A percentile compares a stretch with the other conserved stretches of the same genome.
Conservation (phyloP, 1,140 invertebrate genomes). For the Nautilus pompilius region DNA sequence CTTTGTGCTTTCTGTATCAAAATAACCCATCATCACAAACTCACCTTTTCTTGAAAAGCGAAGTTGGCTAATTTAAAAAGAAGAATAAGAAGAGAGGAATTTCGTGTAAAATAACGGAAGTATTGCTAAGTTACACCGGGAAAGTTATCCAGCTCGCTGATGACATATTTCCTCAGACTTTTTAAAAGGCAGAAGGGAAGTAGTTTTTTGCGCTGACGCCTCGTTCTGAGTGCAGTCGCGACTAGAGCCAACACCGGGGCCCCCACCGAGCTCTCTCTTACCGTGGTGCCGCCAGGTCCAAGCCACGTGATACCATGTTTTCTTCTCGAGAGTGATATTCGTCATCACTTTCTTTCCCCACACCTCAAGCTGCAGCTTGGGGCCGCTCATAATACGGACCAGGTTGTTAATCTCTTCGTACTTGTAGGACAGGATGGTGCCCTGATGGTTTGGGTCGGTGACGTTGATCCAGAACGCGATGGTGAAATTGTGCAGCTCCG, state of each 20-base stretch:
- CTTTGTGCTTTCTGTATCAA: too few relatives aligned
- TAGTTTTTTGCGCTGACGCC: too few relatives aligned
- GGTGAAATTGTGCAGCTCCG: slow-evolving; percentile 41
- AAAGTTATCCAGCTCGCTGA: too few relatives aligned
- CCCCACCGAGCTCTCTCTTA: background rate
- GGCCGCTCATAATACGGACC: slow-evolving; percentile 34
- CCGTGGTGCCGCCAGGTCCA: slow-evolving; percentile 36
- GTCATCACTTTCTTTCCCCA: slow-evolving; percentile 25
- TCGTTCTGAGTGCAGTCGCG: too few relatives aligned
- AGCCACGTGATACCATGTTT: slow-evolving; percentile 42
- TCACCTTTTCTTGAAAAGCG: too few relatives aligned
- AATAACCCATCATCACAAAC: too few relatives aligned
- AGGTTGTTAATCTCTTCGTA: slow-evolving; percentile 21
- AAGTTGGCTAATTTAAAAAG: too few relatives aligned
- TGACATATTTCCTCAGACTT: too few relatives aligned
- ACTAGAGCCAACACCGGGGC: background rate
- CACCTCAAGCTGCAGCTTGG: slow-evolving; percentile 31
- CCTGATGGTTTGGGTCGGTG: slow-evolving; percentile 17
- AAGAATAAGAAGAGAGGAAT: too few relatives aligned
- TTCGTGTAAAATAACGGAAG: too few relatives aligned
- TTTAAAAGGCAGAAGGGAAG: too few relatives aligned
- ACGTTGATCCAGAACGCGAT: slow-evolving; percentile 49
- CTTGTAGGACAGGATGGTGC: slow-evolving; percentile 48
- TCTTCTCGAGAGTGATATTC: slow-evolving; percentile 19
- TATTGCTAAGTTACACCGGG: too few relatives aligned